Conservation (phyloP, 1,140 invertebrate genomes). For the Steinernema khuongi region DNA sequence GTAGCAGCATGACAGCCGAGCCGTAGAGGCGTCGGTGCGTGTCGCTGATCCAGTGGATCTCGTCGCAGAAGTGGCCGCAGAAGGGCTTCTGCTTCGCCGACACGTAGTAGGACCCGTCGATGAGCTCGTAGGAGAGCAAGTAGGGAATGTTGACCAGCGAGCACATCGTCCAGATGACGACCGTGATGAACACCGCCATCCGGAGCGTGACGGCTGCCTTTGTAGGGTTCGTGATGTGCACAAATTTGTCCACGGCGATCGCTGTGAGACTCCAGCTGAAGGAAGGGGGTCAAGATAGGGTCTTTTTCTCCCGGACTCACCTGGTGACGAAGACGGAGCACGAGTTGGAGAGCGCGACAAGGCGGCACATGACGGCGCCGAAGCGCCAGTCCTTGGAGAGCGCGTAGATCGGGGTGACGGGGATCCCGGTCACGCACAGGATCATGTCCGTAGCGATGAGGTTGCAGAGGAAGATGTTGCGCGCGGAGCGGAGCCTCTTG, state of each 20-base stretch:
- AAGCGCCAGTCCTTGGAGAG: slow-evolving; percentile 55
- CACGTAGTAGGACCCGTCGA: slow-evolving; percentile 41
- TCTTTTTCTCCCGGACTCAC: slow-evolving; percentile 41
- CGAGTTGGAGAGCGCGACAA: slow-evolving; percentile 53
- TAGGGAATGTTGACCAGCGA: slow-evolving; percentile 54
- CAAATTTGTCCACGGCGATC: slow-evolving; percentile 55
- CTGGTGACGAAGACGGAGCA: slow-evolving; percentile 59
- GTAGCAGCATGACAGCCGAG: slow-evolving; percentile 52
- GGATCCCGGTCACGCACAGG: slow-evolving; percentile 52
- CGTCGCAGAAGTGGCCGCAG: slow-evolving; percentile 54
- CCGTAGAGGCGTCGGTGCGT: slow-evolving; percentile 48
- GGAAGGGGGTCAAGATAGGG: slow-evolving; percentile 18
- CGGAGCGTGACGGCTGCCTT: slow-evolving; percentile 36
- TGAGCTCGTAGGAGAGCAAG: slow-evolving; percentile 45
- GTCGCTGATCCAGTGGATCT: slow-evolving; percentile 53
- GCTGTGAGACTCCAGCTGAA: slow-evolving; percentile 56
- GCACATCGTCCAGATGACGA: slow-evolving; percentile 53
- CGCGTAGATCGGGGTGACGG: slow-evolving; percentile 55
- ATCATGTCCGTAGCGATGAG: slow-evolving; percentile 55
- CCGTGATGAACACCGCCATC: slow-evolving; percentile 39
- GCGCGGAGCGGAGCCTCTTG: slow-evolving; percentile 55
- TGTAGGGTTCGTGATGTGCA: slow-evolving; percentile 48
- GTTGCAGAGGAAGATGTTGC: slow-evolving; percentile 57
- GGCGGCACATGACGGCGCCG: slow-evolving; percentile 53
- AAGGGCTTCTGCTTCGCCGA: slow-evolving; percentile 40